These are phyloP conservation scores for Gallinago solitaria DNA, from an alignment of 2,797 vertebrate species.

Conservation along the genomic window DNA sequence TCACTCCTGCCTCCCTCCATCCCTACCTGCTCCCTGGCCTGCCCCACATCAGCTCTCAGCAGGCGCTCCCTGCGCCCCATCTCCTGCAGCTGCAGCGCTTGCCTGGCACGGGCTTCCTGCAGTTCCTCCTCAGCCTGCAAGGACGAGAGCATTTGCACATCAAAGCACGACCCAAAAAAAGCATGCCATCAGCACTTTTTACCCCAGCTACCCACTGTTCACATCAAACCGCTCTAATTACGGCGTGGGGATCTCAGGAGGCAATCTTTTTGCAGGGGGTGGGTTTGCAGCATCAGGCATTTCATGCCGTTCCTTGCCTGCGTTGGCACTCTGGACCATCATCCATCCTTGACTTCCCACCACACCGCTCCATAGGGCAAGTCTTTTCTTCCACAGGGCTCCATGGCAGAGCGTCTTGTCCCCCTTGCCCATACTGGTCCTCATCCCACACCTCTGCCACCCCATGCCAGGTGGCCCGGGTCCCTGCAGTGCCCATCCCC, in stretches of 20 bases:
- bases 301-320: accelerated
- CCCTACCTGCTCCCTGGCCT: slow-evolving; percentile 73
- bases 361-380: background rate
- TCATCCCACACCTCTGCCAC: accelerated
- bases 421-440: background rate
- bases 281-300: no score
- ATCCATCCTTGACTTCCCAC: background rate
- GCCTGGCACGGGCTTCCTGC: slow-evolving; percentile 65
- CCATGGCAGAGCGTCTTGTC: accelerated
- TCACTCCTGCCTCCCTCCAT: background rate
- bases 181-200: accelerated
- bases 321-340: background rate
- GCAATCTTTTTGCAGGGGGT: background rate
- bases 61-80: slow-evolving; percentile 74
- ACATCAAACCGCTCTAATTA: background rate
- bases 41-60: slow-evolving; percentile 64
- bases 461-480: background rate
- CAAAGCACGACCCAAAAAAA: background rate
- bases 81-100: slow-evolving; percentile 73
- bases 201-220: background rate
- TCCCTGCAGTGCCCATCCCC: background rate
- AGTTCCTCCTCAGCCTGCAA: slow-evolving; percentile 75
- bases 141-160: background rate
- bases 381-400: background rate
- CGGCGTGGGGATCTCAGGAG: background rate